A percentile compares a stretch with the other conserved stretches of the same genome.
phyloP scores from a whole-genome alignment of 1,140 invertebrate species.

The Pararge aegeria region DNA sequence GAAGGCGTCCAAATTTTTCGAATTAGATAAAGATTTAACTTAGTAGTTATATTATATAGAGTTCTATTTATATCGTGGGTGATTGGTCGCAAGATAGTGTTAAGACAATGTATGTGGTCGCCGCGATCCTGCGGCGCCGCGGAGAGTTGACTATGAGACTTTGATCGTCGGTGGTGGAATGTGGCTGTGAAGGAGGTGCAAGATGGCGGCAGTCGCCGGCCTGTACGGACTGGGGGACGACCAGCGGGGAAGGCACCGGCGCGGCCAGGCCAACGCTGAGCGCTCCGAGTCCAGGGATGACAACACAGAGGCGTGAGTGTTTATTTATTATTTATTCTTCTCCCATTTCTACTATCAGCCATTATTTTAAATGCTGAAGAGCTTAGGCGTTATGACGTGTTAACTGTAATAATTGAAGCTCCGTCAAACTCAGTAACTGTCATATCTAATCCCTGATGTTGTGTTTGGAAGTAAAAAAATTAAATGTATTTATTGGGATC shows the following conservation, averaged over 20 bases:
- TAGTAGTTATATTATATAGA: slow-evolving; percentile 26
- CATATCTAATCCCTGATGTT: too few species aligned
- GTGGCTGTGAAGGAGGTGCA: slow-evolving; percentile 33
- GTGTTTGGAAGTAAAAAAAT: too few species aligned
- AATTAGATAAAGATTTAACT: slow-evolving; percentile 54
- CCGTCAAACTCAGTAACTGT: too few species aligned
- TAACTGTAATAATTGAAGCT: too few species aligned
- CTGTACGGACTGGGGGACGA: slow-evolving; percentile 71
- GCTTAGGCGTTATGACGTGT: too few species aligned
- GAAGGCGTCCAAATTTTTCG: slow-evolving; percentile 72
- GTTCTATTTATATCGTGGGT: background rate
- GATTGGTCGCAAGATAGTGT: slow-evolving; percentile 32
- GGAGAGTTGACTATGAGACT: slow-evolving; percentile 26
- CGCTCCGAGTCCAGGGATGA: slow-evolving; percentile 73
- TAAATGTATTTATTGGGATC: too few species aligned
- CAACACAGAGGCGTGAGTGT: slow-evolving; percentile 73
- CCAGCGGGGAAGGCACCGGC: slow-evolving; percentile 66
- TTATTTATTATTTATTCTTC: background rate
- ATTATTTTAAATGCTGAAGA: background rate
- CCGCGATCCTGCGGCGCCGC: slow-evolving; percentile 17
- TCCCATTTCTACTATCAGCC: background rate
- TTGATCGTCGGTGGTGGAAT: slow-evolving; percentile 23
- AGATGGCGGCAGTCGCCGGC: slow-evolving; percentile 69
- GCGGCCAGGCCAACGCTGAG: slow-evolving; percentile 65
- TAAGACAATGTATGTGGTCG: slow-evolving; percentile 30